phyloP scores from a whole-genome alignment of 2,113 vertebrate species.

The Sarotherodon lohbergeri region DNA sequence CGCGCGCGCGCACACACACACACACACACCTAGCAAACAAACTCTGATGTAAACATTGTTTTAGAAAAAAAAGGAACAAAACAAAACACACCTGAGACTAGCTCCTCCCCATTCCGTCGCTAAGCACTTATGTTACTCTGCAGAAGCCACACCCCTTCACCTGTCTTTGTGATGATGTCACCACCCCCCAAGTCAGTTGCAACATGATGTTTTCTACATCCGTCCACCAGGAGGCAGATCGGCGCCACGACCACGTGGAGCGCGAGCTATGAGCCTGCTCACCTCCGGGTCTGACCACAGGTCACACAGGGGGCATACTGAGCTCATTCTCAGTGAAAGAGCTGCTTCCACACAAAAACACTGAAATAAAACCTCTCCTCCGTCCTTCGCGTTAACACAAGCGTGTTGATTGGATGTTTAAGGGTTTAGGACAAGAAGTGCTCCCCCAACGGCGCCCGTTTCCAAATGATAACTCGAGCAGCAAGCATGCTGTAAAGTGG shows the following conservation, averaged over 20 bases:
- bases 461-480: background rate
- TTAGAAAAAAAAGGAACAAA: slow-evolving; percentile 16
- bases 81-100: slow-evolving; percentile 48
- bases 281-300: background rate
- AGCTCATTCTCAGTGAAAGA: background rate
- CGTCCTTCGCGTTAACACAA: background rate
- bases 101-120: background rate
- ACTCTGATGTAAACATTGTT: slow-evolving; percentile 63
- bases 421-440: background rate
- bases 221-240: background rate
- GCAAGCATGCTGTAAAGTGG: background rate
- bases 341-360: background rate
- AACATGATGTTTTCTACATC: background rate
- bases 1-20: background rate
- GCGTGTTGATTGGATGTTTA: background rate
- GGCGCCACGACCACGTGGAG: background rate
- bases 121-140: background rate
- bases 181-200: background rate
- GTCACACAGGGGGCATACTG: background rate
- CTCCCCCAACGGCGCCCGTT: background rate
- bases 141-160: background rate
- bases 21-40: background rate
- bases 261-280: background rate
- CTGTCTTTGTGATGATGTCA: background rate
- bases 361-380: background rate